A percentile compares a stretch with the other conserved stretches of the same genome.
Conservation (phyloP, 2,113 vertebrate genomes). For the Naja naja region DNA sequence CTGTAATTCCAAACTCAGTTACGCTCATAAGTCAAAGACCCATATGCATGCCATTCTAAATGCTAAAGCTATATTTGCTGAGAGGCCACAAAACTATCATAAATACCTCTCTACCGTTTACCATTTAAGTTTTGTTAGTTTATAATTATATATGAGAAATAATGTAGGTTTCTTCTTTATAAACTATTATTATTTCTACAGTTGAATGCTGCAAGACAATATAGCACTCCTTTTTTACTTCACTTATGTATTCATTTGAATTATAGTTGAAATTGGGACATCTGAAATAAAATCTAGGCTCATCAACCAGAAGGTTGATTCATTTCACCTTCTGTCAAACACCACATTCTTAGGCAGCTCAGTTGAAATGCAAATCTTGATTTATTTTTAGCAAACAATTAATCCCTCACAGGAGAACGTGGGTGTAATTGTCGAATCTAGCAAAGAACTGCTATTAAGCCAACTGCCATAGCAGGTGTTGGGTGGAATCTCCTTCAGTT, state of each 20-base stretch:
- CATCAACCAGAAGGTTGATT: constrained; percentile 10
- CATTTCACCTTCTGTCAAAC: constrained; percentile 37
- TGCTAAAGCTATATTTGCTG: constrained; percentile 14
- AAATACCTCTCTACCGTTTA: constrained; percentile 24
- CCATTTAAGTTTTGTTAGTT: constrained; percentile 26
- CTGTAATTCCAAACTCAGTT: not conserved
- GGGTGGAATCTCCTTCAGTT: constrained; percentile 57
- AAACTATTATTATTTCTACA: not conserved
- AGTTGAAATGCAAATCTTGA: constrained; percentile 48
- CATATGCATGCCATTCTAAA: not conserved
- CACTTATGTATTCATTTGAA: not conserved
- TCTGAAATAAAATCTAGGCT: constrained; percentile 16
- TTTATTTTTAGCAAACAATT: constrained; percentile 80
- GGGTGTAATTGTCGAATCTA: constrained; percentile 71
- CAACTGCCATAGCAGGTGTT: constrained; percentile 62
- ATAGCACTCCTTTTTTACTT: not conserved
- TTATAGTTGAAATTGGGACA: constrained; percentile 6
- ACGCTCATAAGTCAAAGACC: not conserved
- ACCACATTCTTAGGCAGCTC: not conserved
- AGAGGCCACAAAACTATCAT: constrained; percentile 36
- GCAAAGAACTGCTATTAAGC: constrained; percentile 66
- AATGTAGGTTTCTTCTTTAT: not conserved
- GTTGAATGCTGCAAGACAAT: not conserved
- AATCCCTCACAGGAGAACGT: constrained; percentile 68
- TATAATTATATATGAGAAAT: not conserved